A percentile compares a stretch with the other conserved stretches of the same genome.
phyloP scores from a whole-genome alignment of 2,113 vertebrate genomes.

The Sinocyclocheilus grahami region DNA sequence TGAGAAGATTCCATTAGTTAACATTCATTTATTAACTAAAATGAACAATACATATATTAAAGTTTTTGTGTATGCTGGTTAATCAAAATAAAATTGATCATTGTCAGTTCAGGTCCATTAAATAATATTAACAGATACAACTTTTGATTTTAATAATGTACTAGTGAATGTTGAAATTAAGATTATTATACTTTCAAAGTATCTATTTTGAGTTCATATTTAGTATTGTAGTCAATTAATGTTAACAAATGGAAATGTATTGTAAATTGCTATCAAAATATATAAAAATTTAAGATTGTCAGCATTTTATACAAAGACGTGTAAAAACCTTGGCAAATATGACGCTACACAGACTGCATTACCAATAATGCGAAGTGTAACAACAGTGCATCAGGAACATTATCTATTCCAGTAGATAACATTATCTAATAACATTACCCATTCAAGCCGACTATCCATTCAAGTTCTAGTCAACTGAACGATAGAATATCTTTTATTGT shows the following conservation, averaged over 20 bases:
- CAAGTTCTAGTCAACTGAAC: background rate
- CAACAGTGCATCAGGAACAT: background rate
- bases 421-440: background rate
- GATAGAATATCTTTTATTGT: background rate
- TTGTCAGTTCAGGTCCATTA: background rate
- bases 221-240: background rate
- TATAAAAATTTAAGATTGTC: background rate
- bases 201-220: background rate
- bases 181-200: background rate
- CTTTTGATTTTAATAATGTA: background rate
- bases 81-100: background rate
- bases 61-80: background rate
- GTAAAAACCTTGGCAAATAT: background rate
- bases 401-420: slow-evolving; percentile 4
- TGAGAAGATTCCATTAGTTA: background rate
- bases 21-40: background rate
- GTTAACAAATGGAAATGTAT: background rate
- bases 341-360: background rate
- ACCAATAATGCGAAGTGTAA: background rate
- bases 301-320: background rate
- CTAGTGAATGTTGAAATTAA: background rate
- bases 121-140: background rate
- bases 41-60: background rate
- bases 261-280: background rate
- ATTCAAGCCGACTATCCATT: background rate